phyloP scores from a whole-genome alignment of 2,797 vertebrate species.

The Rhodeus uyekii region DNA sequence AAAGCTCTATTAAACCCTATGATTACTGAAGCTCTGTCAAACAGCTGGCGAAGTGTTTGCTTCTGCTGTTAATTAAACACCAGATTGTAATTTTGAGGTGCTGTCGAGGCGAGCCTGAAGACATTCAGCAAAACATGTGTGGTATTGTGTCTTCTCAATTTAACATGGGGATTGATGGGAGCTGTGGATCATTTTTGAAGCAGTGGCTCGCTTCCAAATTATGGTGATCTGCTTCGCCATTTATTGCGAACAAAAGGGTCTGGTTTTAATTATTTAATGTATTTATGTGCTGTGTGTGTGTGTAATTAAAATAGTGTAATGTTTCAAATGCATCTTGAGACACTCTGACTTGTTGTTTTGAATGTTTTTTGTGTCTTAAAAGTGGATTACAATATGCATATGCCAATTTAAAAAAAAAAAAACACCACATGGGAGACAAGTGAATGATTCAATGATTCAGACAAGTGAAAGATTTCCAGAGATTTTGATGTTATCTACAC shows the following conservation, averaged over 20 bases:
- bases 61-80: conserved; percentile 29
- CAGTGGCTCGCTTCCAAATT: background rate
- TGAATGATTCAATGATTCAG: background rate
- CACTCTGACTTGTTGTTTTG: background rate
- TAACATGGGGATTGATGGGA: background rate
- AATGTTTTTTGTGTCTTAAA: background rate
- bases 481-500: background rate
- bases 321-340: background rate
- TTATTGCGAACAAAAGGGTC: background rate
- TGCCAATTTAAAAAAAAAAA: background rate
- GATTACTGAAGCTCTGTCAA: conserved; percentile 20
- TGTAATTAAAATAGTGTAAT: background rate
- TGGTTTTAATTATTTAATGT: background rate
- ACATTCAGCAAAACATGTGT: background rate
- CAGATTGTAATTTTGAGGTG: conserved; percentile 21
- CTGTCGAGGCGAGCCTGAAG: background rate
- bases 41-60: conserved; percentile 23
- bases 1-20: conserved; percentile 5
- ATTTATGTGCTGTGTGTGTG: too few relatives aligned
- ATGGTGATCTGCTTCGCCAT: background rate
- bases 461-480: background rate
- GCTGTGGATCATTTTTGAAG: background rate
- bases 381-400: background rate
- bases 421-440: background rate
- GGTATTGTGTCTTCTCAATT: background rate